These are phyloP conservation scores for Campodea augens DNA, from an alignment of 1,140 invertebrate genomes.

Conservation along the genomic window DNA sequence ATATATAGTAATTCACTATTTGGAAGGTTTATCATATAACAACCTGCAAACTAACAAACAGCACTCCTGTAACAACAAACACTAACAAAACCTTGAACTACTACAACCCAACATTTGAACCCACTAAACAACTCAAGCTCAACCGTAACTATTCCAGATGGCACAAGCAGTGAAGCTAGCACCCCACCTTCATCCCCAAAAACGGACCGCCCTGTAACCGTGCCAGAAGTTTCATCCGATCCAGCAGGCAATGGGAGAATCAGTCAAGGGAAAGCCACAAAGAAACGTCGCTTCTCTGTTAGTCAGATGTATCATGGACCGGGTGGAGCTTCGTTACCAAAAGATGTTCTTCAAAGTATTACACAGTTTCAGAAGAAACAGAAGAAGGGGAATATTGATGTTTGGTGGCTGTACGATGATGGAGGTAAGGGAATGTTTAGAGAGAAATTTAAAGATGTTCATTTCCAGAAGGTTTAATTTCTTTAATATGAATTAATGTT, in stretches of 20 bases:
- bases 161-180: slow-evolving; percentile 16
- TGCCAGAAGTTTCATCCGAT: slow-evolving; percentile 2
- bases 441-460: too few relatives aligned
- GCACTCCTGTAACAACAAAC: too few relatives aligned
- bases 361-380: slow-evolving; percentile 26
- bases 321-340: slow-evolving; percentile 12
- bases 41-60: too few relatives aligned
- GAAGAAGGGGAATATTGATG: slow-evolving; percentile 36
- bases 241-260: background rate
- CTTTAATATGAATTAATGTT: too few relatives aligned
- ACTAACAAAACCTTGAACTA: too few relatives aligned
- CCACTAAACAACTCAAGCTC: too few relatives aligned
- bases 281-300: slow-evolving; percentile 5
- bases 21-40: too few relatives aligned
- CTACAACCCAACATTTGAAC: too few relatives aligned
- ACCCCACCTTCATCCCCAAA: slow-evolving; percentile 15
- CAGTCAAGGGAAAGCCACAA: background rate
- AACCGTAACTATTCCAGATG: too few relatives aligned
- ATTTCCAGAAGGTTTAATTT: too few relatives aligned
- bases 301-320: slow-evolving; percentile 14
- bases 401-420: slow-evolving; percentile 54
- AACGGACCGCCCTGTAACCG: slow-evolving; percentile 11
- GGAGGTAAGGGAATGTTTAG: slow-evolving; percentile 23
- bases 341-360: slow-evolving; percentile 21
- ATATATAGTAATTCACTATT: too few relatives aligned